Evolutionary conservation across 2,888 invertebrate species (phyloP).

Genomic region (Xylocampa areola): DNA sequence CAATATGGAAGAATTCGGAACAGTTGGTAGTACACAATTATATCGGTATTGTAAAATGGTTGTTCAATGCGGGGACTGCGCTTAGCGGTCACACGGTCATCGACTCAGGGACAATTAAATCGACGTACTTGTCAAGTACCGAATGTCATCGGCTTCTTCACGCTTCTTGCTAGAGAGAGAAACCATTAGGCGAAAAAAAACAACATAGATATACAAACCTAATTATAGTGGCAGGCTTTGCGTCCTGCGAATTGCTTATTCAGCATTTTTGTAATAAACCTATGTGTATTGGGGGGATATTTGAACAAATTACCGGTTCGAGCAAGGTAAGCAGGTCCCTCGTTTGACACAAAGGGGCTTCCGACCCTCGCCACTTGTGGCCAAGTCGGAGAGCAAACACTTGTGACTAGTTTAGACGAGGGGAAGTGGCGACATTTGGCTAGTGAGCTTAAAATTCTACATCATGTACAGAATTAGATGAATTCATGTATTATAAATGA

Average conservation of each 20-base stretch:
- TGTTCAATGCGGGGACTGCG: conserved; percentile 61
- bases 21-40: conserved; percentile 42
- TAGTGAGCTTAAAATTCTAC: conserved; percentile 52
- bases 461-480: conserved; percentile 27
- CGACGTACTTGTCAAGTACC: conserved; percentile 70
- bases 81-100: conserved; percentile 81
- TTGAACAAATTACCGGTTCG: conserved; percentile 79
- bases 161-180: conserved; percentile 37
- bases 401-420: conserved; percentile 67
- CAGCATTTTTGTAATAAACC: conserved; percentile 35
- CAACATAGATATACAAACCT: conserved; percentile 2
- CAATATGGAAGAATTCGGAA: conserved; percentile 22
- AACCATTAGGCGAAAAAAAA: conserved; percentile 7
- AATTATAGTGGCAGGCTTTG: conserved; percentile 6
- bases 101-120: conserved; percentile 83
- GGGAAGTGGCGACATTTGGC: conserved; percentile 70
- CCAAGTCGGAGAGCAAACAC: conserved; percentile 79
- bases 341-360: conserved; percentile 72
- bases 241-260: conserved; percentile 37
- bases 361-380: conserved; percentile 78
- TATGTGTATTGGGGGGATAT: conserved; percentile 58
- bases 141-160: conserved; percentile 58
- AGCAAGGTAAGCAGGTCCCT: conserved; percentile 73
- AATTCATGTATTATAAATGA: too few species aligned
- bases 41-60: conserved; percentile 50